Evolutionary conservation across 1,140 invertebrate genomes (phyloP).

Genomic region (Drosophila mayri): DNA sequence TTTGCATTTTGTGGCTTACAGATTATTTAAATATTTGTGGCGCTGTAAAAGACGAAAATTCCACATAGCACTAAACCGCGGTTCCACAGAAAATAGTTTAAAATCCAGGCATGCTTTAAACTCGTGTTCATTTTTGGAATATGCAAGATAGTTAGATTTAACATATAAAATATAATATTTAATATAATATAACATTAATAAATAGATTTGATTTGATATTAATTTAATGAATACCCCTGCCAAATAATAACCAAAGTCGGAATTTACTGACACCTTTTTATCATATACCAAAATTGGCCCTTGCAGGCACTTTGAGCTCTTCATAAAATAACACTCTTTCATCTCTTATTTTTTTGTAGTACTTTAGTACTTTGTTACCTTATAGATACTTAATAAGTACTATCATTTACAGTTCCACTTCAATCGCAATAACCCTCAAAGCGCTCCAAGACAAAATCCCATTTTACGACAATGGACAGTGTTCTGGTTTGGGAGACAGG

Average conservation of each 20-base stretch:
- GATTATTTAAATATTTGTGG: slow-evolving; percentile 64
- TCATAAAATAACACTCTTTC: background rate
- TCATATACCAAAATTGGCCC: background rate
- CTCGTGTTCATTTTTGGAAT: too few relatives aligned
- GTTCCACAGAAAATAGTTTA: background rate
- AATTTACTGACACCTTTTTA: background rate
- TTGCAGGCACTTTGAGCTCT: background rate
- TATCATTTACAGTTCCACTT: slow-evolving; percentile 44
- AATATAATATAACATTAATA: background rate
- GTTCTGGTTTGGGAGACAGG: slow-evolving; percentile 18
- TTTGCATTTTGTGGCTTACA: slow-evolving; percentile 61
- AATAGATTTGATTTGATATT: background rate
- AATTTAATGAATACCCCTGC: background rate
- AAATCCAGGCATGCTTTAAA: background rate
- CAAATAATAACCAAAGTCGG: background rate
- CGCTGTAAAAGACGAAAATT: slow-evolving; percentile 17
- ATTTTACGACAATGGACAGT: slow-evolving; percentile 42
- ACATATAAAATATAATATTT: background rate
- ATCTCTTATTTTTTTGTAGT: background rate
- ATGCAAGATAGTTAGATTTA: background rate
- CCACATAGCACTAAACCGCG: background rate
- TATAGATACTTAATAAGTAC: slow-evolving; percentile 20
- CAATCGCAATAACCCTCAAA: slow-evolving; percentile 44
- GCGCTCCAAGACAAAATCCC: slow-evolving; percentile 26
- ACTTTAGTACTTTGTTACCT: slow-evolving; percentile 25